Evolutionary conservation across 2,113 vertebrate genomes (phyloP).

Genomic region (Hippoglossus stenolepis): DNA sequence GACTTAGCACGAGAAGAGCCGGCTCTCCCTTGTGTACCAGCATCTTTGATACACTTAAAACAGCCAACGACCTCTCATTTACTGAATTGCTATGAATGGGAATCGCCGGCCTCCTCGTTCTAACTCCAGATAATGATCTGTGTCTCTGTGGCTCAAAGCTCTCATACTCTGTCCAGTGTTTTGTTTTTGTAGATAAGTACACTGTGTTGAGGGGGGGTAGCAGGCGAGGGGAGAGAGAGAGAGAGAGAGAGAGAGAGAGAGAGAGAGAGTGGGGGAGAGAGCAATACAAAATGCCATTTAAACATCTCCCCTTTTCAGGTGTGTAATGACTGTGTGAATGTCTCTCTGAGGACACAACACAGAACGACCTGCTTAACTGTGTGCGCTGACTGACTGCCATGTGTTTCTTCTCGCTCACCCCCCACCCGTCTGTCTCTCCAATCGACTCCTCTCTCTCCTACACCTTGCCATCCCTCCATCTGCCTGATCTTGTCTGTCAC

Average conservation of each 20-base stretch:
- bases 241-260: conserved; percentile 47
- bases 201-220: conserved; percentile 87
- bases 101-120: conserved; percentile 57
- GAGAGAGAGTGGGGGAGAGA: conserved; percentile 69
- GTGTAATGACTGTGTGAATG: conserved; percentile 81
- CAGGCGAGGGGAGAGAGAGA: conserved; percentile 76
- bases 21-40: conserved; percentile 40
- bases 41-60: conserved; percentile 28
- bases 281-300: conserved; percentile 86
- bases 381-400: conserved; percentile 85
- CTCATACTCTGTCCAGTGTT: conserved; percentile 77
- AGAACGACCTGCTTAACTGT: conserved; percentile 78
- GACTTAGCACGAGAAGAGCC: conserved; percentile 71
- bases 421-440: conserved; percentile 79
- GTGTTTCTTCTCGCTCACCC: conserved; percentile 84
- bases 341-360: conserved; percentile 76
- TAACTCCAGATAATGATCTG: conserved; percentile 72
- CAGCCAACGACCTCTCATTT: neutral
- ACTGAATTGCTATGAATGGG: conserved; percentile 3
- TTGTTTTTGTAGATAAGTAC: conserved; percentile 88
- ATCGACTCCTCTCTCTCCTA: conserved; percentile 70
- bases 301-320: conserved; percentile 87
- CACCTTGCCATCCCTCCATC: conserved; percentile 66
- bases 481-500: conserved; percentile 71
- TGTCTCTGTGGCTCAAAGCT: conserved; percentile 79